Evolutionary conservation across 1,140 invertebrate species (phyloP).

Genomic region (Euura lappo): DNA sequence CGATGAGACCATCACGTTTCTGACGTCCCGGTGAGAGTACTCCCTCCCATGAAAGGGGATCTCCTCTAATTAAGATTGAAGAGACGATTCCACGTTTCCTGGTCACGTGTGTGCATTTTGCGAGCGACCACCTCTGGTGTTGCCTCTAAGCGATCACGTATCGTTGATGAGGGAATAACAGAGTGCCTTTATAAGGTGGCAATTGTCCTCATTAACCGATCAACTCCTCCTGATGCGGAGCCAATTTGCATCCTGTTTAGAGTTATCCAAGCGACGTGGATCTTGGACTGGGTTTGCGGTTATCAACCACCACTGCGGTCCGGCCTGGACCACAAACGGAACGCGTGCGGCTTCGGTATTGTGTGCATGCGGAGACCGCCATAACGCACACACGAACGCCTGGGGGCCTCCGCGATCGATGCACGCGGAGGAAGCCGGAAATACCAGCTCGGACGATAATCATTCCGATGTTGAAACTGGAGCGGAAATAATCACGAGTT

Average conservation of each 20-base stretch:
- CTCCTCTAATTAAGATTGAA: slow-evolving; percentile 2
- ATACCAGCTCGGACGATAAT: no score
- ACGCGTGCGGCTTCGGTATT: neutral
- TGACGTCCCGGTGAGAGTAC: neutral
- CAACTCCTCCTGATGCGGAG: neutral
- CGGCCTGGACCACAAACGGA: neutral
- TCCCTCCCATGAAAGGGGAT: neutral
- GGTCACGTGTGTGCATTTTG: neutral
- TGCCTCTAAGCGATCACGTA: neutral
- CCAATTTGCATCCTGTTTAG: neutral
- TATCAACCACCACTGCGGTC: neutral
- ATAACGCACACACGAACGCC: no score
- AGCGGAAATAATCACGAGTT: neutral
- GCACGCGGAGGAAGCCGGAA: no score
- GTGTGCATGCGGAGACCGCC: neutral
- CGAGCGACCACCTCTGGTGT: neutral
- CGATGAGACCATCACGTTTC: neutral
- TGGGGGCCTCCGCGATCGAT: no score
- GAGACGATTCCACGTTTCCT: neutral
- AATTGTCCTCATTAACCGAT: slow-evolving; percentile 5
- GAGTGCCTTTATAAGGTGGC: neutral
- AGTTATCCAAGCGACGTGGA: neutral
- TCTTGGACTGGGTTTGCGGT: neutral
- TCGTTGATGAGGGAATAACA: neutral
- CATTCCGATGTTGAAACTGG: no score